Evolutionary conservation across 2,888 invertebrate species (phyloP), one percentile per base, ranked within the genome.

Genomic region (Fragum whitleyi): DNA sequence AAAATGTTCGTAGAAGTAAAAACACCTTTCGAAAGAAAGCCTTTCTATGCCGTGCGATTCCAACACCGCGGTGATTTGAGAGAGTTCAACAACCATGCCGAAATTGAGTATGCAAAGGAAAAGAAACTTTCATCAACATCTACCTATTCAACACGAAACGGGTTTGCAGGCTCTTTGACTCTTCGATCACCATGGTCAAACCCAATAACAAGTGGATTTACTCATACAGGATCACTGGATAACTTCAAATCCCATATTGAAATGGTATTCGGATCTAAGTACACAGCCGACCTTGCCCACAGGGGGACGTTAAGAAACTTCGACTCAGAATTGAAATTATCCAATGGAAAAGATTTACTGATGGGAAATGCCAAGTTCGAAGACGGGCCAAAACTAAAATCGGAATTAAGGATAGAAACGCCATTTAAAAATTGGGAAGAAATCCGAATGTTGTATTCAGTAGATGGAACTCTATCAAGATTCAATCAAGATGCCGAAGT

Each of bases 211-310:
- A 74, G 71, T 28, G 36, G 42, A 14, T 62, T 79, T 32, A 59
- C 28, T 28, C 75, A 83, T 51, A 29, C 21, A 28, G 79, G 79
- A n/a, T 53, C 59, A 14, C 11, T 51, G 9, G 51, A 42, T 19
- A 70, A 77, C 53, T 77, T 79, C 55, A n/a, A 74, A 26, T 57
- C 77, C 16, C 71, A 74, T 39, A 74, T 65, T 47, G 77, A 79
- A 47, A 16, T 77, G 1, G 77, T 74, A 19, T 71, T 65, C 62
- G 71, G 59, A 21, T 65, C 65, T 36, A 77, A 74, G 16, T 21
- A 62, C 6, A 14, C 57, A 3, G 68, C 70, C 21, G 77, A 77
- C 29, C n/a, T 83, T 2, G 42, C 79, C 53, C 74, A 83, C 51
- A 73, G 55, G 21, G 67, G 74, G n/a, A 59, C 23, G 3, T 6